These are phyloP conservation scores for Felis chaus DNA, from an alignment of 2,113 vertebrate genomes.

Conservation along the genomic window DNA sequence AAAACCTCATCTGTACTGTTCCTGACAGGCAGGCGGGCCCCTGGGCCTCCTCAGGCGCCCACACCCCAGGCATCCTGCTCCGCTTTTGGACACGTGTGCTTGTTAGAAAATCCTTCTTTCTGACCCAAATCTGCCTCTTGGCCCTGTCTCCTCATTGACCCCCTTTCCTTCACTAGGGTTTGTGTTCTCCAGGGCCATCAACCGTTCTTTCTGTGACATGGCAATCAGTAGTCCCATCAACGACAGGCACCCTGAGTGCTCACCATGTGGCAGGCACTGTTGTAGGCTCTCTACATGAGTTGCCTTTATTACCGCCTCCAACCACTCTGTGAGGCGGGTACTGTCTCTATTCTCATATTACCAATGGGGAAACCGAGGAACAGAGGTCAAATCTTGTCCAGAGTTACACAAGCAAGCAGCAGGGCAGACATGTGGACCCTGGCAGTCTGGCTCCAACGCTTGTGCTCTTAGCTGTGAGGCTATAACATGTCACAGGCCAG, in stretches of 20 bases:
- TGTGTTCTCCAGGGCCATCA: neutral
- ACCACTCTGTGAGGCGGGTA: neutral
- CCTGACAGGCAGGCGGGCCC: neutral
- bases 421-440: neutral
- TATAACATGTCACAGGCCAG: neutral
- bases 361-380: neutral
- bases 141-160: neutral
- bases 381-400: neutral
- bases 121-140: constrained; percentile 8
- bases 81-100: neutral
- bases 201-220: neutral
- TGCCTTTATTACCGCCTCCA: neutral
- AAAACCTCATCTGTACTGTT: neutral
- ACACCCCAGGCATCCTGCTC: neutral
- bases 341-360: neutral
- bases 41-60: neutral
- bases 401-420: neutral
- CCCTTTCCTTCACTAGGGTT: neutral
- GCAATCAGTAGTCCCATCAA: neutral
- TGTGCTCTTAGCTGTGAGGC: neutral
- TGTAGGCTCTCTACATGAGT: too few relatives aligned
- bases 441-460: neutral
- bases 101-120: neutral
- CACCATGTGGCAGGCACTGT: neutral
- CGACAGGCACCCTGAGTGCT: neutral